These are phyloP conservation scores for Pavo muticus DNA, from an alignment of 2,113 vertebrate species.

Conservation along the genomic window DNA sequence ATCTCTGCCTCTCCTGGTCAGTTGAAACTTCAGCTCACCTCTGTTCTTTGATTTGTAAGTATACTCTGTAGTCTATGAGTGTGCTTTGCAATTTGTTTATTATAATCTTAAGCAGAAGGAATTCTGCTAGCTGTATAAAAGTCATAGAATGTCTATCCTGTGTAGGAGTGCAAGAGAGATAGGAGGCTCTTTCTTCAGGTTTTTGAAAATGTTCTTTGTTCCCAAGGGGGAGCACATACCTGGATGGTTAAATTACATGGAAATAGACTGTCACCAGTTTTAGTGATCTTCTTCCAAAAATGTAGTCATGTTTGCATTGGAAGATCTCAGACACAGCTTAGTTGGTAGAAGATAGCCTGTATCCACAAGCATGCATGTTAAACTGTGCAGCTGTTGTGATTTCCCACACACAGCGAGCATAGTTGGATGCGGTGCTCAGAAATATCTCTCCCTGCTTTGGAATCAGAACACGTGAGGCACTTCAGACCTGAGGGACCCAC, in stretches of 20 bases:
- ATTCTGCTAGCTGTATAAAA: background rate
- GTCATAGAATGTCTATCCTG: background rate
- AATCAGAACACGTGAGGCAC: background rate
- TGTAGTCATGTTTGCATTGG: background rate
- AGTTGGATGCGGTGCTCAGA: background rate
- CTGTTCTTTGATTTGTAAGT: conserved; percentile 1
- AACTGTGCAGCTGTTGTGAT: background rate
- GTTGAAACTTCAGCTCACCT: background rate
- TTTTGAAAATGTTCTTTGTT: background rate
- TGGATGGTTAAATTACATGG: background rate
- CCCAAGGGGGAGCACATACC: background rate
- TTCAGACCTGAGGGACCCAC: background rate
- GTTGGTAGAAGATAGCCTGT: background rate
- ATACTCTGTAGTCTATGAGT: background rate
- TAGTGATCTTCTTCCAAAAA: background rate
- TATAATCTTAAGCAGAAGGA: background rate
- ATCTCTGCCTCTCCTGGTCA: background rate
- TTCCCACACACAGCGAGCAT: background rate
- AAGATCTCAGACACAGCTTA: background rate
- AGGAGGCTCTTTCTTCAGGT: background rate
- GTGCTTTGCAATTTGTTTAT: background rate
- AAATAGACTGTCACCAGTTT: background rate
- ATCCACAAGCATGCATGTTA: background rate
- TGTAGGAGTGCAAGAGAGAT: background rate
- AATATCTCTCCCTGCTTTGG: background rate